These are phyloP conservation scores for Oceanodroma leucorhoa DNA, from an alignment of 2,797 vertebrate genomes.

Conservation along the genomic window DNA sequence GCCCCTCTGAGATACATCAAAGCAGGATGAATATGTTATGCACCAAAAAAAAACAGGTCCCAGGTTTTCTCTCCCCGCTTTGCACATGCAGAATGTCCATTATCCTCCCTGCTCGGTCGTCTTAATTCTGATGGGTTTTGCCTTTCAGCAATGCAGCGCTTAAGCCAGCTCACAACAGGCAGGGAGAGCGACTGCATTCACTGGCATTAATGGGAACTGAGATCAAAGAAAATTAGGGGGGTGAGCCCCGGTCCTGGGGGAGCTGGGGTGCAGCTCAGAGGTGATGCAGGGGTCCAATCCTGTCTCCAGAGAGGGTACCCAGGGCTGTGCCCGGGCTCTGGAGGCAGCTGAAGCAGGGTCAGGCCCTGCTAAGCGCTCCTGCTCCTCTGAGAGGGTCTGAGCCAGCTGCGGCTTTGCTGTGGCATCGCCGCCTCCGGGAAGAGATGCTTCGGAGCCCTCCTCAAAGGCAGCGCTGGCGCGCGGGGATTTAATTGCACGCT, in stretches of 20 bases:
- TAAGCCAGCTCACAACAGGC: background rate
- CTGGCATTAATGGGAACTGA: background rate
- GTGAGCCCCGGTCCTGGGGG: background rate
- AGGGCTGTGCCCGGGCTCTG: background rate
- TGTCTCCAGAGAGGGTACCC: rapidly evolving
- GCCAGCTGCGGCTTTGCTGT: background rate
- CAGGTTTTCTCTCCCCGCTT: background rate
- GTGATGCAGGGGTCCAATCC: background rate
- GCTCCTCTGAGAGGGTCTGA: background rate
- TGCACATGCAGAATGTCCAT: background rate
- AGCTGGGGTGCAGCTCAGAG: background rate
- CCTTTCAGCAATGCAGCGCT: background rate
- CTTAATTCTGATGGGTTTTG: background rate
- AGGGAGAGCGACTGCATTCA: rapidly evolving
- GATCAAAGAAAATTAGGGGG: background rate
- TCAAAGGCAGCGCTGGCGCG: background rate
- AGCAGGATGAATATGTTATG: rapidly evolving
- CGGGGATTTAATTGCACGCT: conserved; percentile 24
- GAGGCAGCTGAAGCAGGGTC: background rate
- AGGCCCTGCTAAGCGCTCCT: background rate
- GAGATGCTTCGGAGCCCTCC: background rate
- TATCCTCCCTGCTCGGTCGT: background rate
- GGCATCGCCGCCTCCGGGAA: background rate
- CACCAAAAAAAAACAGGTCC: background rate
- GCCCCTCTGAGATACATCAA: rapidly evolving